Base-by-base conservation (phyloP, 2,113 vertebrate species). In the Odocoileus virginianus region DNA sequence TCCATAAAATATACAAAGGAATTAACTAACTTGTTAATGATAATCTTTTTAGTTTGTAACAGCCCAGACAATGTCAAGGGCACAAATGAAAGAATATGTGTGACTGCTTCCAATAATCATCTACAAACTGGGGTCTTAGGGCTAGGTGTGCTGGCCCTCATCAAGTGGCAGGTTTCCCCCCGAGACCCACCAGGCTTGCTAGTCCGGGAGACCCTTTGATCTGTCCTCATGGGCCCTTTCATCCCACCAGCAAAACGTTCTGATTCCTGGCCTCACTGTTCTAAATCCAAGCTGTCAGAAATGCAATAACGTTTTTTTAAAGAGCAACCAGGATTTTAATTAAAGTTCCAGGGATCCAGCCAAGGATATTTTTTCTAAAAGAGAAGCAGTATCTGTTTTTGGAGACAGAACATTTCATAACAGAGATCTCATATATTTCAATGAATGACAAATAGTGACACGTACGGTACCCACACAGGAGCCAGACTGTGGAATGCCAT, bases 321-420 rank as follows among this genome's bases (percentile, higher is more conserved):
- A 98, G 64, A 92, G 91, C 91, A 98, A 94, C 81, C 0, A 1
- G 54, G 88, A 97, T 98, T 97, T 98, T 97, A 98, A 98, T 98
- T 97, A 98, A 97, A 98, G 93, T 98, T 97, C 85, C 93, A 97
- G 91, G 55, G 98, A 97, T 87, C 78, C 86, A 96, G 97, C 94
- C 91, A 97, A 96, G 71, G 85, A 94, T 89, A 94, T 95, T 98
- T 98, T 40, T 96, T 97, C 95, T 95, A 96, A 95, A 94, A 91
- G 79, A 97, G 55, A 96, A 98, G 95, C 78, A 96, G 89, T 98
- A 98, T 95, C 90, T 97, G 94, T 79, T 91, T 94, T 97, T 89
- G 60, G 82, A 97, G 88, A 95, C 86, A 97, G 97, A 97, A 79
- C 55, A 88, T 97, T 97, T 97, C 89, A 64, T 97, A 97, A 97